Base-by-base conservation (phyloP, 1,140 invertebrate species). In the Ptiloglossa arizonensis region DNA sequence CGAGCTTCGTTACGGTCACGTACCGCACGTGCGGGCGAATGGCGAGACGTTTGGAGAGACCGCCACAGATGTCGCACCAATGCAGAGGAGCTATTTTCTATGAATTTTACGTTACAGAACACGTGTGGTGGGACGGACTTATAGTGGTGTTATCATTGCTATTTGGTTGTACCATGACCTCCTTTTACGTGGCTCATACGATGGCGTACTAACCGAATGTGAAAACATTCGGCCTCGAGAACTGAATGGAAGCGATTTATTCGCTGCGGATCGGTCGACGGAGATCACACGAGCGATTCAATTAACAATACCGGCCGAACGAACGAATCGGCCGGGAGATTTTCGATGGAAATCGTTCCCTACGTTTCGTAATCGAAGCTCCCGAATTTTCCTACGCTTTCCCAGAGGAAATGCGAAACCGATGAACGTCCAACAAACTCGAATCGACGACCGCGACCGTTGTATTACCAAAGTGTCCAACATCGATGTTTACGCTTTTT, bases 111-210 rank as follows among this genome's bases (percentile, higher is more conserved):
- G 66, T 86, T 86, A 79, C 78, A 79, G 80, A 85, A 87, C 73
- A 70, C 78, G 80, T 44, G 50, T 68, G 79, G 80, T 75, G 80
- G 72, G 68, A 82, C 73, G 74, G 71, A 89, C 89, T 90, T 88
- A 86, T 86, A 88, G 86, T 89, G 87, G 83, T 67, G 68, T 91
- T 89, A 90, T 92, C 90, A 92, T 90, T 91, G 85, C 89, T 90
- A 90, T 92, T 92, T 88, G 84, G 88, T 92, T 91, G 90, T 86
- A 91, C 90, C 91, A 91, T 92, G 91, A 92, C 91, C 91, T 91
- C 90, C 89, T 92, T 92, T 91, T 90, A 88, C 88, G 85, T 86
- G 71, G 85, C 80, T 82, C 82, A 88, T 87, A 88, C 89, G 87
- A 87, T 87, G 87, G 76, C 81, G 83, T 92, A 91, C 90, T 92